Evolutionary conservation across 1,140 invertebrate genomes (phyloP).

Genomic region (Drosophila cardini): DNA sequence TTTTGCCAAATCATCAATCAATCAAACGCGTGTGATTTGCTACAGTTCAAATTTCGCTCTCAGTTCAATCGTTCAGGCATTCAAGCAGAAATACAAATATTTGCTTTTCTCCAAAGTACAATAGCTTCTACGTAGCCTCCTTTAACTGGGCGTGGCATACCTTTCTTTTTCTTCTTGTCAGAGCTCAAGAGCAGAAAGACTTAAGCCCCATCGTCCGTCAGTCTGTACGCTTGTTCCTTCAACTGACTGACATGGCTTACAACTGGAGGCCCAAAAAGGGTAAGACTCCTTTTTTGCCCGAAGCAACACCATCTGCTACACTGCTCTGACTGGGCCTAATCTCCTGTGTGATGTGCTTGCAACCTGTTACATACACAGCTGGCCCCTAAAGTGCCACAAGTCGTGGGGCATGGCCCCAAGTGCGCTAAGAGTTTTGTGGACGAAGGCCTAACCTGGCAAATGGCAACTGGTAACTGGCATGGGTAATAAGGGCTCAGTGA

Average conservation of each 20-base stretch:
- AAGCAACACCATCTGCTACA: slow-evolving; percentile 61
- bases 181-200: slow-evolving; percentile 28
- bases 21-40: slow-evolving; percentile 81
- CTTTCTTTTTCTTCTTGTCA: slow-evolving; percentile 10
- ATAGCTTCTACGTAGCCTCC: slow-evolving; percentile 39
- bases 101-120: slow-evolving; percentile 77
- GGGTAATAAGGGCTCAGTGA: slow-evolving; percentile 68
- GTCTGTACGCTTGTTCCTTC: slow-evolving; percentile 27
- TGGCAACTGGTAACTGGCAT: slow-evolving; percentile 50
- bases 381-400: slow-evolving; percentile 11
- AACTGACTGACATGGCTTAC: slow-evolving; percentile 75
- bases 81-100: slow-evolving; percentile 81
- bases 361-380: slow-evolving; percentile 66
- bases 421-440: slow-evolving; percentile 5
- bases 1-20: slow-evolving; percentile 78
- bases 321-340: slow-evolving; percentile 65
- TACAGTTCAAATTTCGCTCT: slow-evolving; percentile 82
- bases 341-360: slow-evolving; percentile 70
- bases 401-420: slow-evolving; percentile 12
- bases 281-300: slow-evolving; percentile 32
- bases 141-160: slow-evolving; percentile 21
- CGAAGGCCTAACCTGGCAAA: slow-evolving; percentile 38
- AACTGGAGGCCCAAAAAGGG: slow-evolving; percentile 71
- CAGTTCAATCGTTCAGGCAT: slow-evolving; percentile 79
- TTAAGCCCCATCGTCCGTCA: slow-evolving; percentile 22